phyloP scores from a whole-genome alignment of 1,140 invertebrate species.

The Pseudomyrmex cubaensis region DNA sequence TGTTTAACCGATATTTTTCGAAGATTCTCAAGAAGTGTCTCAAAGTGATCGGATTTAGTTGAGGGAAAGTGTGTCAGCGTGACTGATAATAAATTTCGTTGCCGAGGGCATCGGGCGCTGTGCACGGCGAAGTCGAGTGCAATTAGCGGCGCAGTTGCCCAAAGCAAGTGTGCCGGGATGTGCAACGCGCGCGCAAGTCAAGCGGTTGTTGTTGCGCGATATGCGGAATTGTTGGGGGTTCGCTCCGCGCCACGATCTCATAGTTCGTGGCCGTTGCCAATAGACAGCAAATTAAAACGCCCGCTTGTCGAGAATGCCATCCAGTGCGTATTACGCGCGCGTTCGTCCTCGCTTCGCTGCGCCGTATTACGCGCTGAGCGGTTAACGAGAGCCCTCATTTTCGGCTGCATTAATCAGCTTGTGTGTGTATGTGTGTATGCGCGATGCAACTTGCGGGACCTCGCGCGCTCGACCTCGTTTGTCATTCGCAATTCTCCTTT shows the following conservation, averaged over 20 bases:
- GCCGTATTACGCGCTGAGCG: conserved; percentile 32
- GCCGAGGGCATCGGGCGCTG: background rate
- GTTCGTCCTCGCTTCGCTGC: conserved; percentile 1
- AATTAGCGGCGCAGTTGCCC: conserved; percentile 57
- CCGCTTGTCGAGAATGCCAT: conserved; percentile 61
- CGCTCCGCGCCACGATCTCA: conserved; percentile 37
- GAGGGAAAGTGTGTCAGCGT: conserved; percentile 3
- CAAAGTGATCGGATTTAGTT: background rate
- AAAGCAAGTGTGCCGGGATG: conserved; percentile 68
- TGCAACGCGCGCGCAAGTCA: conserved; percentile 8
- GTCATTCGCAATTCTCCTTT: background rate
- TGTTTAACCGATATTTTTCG: background rate
- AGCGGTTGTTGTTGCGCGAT: conserved; percentile 12
- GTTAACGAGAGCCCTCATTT: conserved; percentile 41
- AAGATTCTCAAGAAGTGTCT: conserved; percentile 6
- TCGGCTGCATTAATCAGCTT: conserved; percentile 40
- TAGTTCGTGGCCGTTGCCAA: conserved; percentile 5
- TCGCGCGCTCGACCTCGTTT: background rate
- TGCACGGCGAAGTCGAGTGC: conserved; percentile 19
- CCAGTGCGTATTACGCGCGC: conserved; percentile 34
- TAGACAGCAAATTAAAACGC: conserved; percentile 71
- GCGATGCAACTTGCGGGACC: background rate
- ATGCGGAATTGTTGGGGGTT: conserved; percentile 6
- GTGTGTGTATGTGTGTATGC: background rate
- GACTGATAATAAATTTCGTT: conserved; percentile 27